phyloP scores from a whole-genome alignment of 2,113 vertebrate species.

The Bos indicus region DNA sequence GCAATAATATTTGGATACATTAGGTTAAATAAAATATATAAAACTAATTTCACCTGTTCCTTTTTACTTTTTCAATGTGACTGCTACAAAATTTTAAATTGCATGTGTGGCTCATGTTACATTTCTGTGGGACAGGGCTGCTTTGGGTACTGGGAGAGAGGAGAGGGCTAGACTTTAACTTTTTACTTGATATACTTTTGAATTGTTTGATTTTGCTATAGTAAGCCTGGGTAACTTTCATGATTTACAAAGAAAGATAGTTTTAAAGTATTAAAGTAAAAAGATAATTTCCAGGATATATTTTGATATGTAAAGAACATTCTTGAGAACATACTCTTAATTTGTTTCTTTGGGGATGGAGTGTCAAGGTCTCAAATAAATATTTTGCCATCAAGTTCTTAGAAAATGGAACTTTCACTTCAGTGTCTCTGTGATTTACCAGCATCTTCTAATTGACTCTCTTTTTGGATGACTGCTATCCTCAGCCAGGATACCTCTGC shows the following conservation, averaged over 20 bases:
- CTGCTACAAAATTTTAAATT: constrained; percentile 1
- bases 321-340: background rate
- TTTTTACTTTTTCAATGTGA: background rate
- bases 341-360: background rate
- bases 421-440: constrained; percentile 21
- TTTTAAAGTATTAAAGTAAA: background rate
- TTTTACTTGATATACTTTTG: background rate
- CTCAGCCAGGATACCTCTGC: background rate
- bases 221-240: background rate
- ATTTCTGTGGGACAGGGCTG: background rate
- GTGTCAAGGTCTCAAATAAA: constrained; percentile 15
- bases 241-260: background rate
- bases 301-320: background rate
- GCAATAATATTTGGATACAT: background rate
- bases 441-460: constrained; percentile 5
- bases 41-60: background rate
- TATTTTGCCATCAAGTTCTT: background rate
- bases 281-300: background rate
- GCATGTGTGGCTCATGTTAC: background rate
- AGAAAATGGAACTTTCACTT: background rate
- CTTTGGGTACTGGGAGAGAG: background rate
- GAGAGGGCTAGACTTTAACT: background rate
- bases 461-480: background rate
- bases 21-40: background rate
- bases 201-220: background rate